Evolutionary conservation across 2,888 invertebrate genomes (phyloP), one percentile per base, ranked within the genome.

Genomic region (Rhagophthalmus giganteus): DNA sequence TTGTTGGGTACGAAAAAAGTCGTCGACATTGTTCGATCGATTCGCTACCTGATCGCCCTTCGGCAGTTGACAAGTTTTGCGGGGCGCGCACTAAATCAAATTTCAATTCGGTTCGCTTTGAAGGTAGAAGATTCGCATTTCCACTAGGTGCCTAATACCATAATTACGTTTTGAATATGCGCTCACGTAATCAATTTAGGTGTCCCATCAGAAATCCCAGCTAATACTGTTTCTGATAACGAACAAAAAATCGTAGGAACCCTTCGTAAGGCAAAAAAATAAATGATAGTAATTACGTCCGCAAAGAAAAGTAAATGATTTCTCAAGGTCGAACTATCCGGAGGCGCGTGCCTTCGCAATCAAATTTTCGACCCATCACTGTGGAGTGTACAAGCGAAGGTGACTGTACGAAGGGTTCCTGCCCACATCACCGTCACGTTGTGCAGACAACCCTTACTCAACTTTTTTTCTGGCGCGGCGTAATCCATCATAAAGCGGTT

Each of bases 401-500:
- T 47, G 47, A 47, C 47, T 32, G 31, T 11, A 35, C 30, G 35
- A 50, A 31, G 32, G 49, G 39, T 30, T 28, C 35, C 20, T 20
- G 38, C 50, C 50, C 50, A 50, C 50, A 50, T 50, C 38, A 38
- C 50, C 31, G 33, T 50, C 50, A 50, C 42, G 37, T 42, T 38
- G 13, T 33, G 39, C 15, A 50, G 44, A 50, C 50, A 50, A 50
- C 50, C 50, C 50, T 50, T 50, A 50, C 37, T 47, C 46, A 39
- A 37, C 20, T 47, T 52, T 41, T 45, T 46, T 39, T 45, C 9
- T 24, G 32, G 24, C 20, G 46, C 52, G 45, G 47, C 38, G 41
- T 47, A 52, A 52, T 52, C 47, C 47, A 52, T 52, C 52, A 52
- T 47, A 52, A 41, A 39, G 49, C 35, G 39, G 44, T 27, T 50